These are phyloP conservation scores for Xanthia togata DNA, from an alignment of 2,888 invertebrate species.

Conservation along the genomic window DNA sequence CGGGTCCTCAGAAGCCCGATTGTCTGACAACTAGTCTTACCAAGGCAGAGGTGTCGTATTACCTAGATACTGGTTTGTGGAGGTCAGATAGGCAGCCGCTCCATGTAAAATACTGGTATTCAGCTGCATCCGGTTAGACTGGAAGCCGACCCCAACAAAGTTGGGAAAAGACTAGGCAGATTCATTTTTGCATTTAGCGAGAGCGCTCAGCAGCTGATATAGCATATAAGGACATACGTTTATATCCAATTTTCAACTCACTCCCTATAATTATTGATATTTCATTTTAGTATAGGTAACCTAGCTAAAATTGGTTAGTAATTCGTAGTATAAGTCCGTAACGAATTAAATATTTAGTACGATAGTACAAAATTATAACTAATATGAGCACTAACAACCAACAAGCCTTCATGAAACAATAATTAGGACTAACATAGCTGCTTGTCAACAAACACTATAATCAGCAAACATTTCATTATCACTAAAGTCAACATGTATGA, in stretches of 20 bases:
- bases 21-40: too few relatives aligned
- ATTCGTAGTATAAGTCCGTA: not conserved
- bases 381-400: not conserved
- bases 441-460: not conserved
- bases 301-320: not conserved
- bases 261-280: too few relatives aligned
- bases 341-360: not conserved
- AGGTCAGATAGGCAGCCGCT: too few relatives aligned
- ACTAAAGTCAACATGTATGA: constrained; percentile 3
- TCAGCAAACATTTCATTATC: constrained; percentile 21
- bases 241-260: too few relatives aligned
- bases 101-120: too few relatives aligned
- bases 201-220: not conserved
- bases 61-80: too few relatives aligned
- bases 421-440: constrained; percentile 5
- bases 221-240: too few relatives aligned
- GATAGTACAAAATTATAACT: not conserved
- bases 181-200: not conserved
- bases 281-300: not conserved
- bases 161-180: too few relatives aligned
- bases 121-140: too few relatives aligned
- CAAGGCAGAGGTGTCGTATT: too few relatives aligned
- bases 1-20: too few relatives aligned
- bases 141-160: too few relatives aligned
- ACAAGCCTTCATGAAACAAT: not conserved